Base-by-base conservation (phyloP, 2,113 vertebrate species). In the Dasyprocta punctata region DNA sequence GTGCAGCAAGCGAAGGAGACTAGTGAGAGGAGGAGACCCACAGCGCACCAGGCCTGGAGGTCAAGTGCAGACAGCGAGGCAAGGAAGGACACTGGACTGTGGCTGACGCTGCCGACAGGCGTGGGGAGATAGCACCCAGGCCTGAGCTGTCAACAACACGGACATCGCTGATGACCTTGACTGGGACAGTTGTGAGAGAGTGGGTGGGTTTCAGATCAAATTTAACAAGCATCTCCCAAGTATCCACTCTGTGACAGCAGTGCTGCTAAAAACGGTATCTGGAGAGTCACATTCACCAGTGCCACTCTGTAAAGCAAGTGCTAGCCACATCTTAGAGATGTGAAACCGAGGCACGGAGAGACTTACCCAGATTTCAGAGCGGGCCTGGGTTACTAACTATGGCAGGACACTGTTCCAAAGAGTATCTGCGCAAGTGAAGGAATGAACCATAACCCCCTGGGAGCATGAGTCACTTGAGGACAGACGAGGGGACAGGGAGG, bases 241-340 rank as follows among this genome's bases (percentile, higher is more conserved):
- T 73, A n/a, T 5, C 2, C 1, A 7, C 44, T 0, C 4, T 16
- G 77, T 30, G 47, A 38, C 22, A 4, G 47, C 71, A 4, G 10
- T 1, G 2, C 38, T 0, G n/a, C n/a, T 6, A 19, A 20, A 58
- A 38, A 36, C 0, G 1, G 36, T 0, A 0, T 7, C 4, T 0
- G 9, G 2, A 38, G 58, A 54, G 11, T 36, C 47, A 36, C 56
- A 5, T 5, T 38, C 26, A 0, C 28, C 33, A 33, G 16, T 10
- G 49, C 10, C 1, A 36, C 10, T 26, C 58, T 12, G 13, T 1
- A 41, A 77, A 0, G 10, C 6, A 3, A 61, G 28, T 41, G 10
- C 1, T 0, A 1, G 1, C 54, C 28, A 10, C 28, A 11, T 22
- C 54, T 11, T 17, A 61, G 38, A 56, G 47, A 85, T 0, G 20